Base-by-base conservation (phyloP, 1,140 invertebrate genomes). In the Lasioglossum albipes region DNA sequence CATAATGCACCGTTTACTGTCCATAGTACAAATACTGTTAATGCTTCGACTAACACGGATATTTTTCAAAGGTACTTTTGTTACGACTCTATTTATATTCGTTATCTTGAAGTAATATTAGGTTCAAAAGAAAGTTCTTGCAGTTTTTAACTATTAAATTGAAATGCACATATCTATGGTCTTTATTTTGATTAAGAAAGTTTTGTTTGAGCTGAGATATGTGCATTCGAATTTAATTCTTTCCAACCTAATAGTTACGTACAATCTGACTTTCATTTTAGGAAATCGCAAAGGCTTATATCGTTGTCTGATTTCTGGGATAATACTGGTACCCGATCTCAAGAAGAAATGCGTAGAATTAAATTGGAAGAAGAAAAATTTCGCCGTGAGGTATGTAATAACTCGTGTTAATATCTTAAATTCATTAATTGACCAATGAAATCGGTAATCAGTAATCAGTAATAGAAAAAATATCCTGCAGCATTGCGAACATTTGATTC, bases 401-500 rank as follows among this genome's bases (percentile, higher is more conserved):
- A 61, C 75, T 62, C 31, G 73, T 18, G 52, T 62, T 2, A 22
- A 65, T 6, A 27, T 84, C 73, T 64, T 45, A 2, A 18, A 62
- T 78, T 66, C 20, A 59, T 68, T 52, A 77, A 62, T 75, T 64
- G 69, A 61, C 36, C 72, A 22, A 41, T 41, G 4, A 57, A 74
- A 27, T 27, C 27, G 1, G 27, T 27, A 27, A 27, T 27, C 27
- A 27, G 27, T 27, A 27, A 27, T 41, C 7, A 27, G 65, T 54
- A 80, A 71, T 62, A 62, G 12, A 66, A 71, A 72, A 75, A 75
- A 45, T 18, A 22, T 41, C 31, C 61, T 94, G 7, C 89, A 97
- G 95, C 96, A 97, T 89, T 96, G 96, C 89, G 96, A 97, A 91
- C 93, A 95, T 81, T 93, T 96, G 79, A 96, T 97, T 59, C 95